phyloP scores from a whole-genome alignment of 2,888 invertebrate species.

The Liopterus haemorrhoidalis region DNA sequence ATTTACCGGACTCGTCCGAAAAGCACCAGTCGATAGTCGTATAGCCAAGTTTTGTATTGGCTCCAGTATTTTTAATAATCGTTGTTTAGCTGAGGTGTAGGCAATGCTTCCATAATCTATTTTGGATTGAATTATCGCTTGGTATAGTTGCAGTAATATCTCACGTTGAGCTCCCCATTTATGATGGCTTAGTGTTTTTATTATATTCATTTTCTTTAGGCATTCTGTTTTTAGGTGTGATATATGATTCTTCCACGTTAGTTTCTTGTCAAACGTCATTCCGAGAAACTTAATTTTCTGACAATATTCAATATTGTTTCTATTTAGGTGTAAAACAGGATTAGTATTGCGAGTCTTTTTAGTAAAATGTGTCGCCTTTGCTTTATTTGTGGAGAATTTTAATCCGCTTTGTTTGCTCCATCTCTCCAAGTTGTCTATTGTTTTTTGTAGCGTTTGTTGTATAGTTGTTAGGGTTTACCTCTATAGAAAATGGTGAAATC shows the following conservation, averaged over 20 bases:
- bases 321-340: too few species aligned
- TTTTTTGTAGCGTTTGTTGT: constrained; percentile 14
- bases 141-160: constrained; percentile 13
- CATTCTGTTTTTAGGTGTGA: constrained; percentile 11
- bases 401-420: too few species aligned
- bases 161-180: constrained; percentile 25
- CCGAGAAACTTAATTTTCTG: constrained; percentile 19
- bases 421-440: constrained; percentile 18
- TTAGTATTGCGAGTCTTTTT: too few species aligned
- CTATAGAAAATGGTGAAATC: constrained; percentile 20
- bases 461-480: constrained; percentile 13
- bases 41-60: constrained; percentile 24
- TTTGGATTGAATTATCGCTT: constrained; percentile 23
- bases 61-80: constrained; percentile 14
- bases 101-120: constrained; percentile 30
- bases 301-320: too few species aligned
- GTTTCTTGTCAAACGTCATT: constrained; percentile 8
- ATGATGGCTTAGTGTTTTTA: constrained; percentile 18
- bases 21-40: constrained; percentile 24
- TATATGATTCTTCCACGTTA: constrained; percentile 20
- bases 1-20: constrained; percentile 17
- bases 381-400: constrained; percentile 19
- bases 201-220: constrained; percentile 20
- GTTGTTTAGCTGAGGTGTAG: constrained; percentile 25
- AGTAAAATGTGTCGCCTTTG: constrained; percentile 11